Evolutionary conservation across 2,888 invertebrate genomes (phyloP).

Genomic region (Rhorus exstirpatorius): DNA sequence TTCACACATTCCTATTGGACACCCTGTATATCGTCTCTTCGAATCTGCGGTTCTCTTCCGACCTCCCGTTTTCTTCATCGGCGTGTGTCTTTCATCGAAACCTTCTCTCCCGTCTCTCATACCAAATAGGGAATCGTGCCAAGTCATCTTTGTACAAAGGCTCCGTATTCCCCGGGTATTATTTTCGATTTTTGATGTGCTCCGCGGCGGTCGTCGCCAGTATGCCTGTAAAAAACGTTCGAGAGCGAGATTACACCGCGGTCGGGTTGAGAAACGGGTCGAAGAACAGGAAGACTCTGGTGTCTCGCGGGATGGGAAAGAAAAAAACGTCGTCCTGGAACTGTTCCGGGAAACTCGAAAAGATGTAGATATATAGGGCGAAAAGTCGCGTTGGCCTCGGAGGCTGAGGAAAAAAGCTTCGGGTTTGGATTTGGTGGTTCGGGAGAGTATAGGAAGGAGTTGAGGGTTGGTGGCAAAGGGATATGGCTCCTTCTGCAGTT

Average conservation of each 20-base stretch:
- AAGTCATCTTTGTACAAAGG: conserved; percentile 57
- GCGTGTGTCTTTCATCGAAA: conserved; percentile 30
- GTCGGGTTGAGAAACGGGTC: conserved; percentile 15
- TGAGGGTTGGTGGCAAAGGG: conserved; percentile 19
- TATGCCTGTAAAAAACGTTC: conserved; percentile 21
- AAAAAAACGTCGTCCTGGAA: conserved; percentile 38
- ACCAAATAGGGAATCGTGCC: conserved; percentile 61
- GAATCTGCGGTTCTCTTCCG: conserved; percentile 13
- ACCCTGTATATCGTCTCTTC: conserved; percentile 29
- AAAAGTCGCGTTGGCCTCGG: conserved; percentile 53
- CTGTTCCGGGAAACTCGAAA: conserved; percentile 46
- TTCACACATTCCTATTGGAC: too few species aligned
- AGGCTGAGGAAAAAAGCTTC: conserved; percentile 28
- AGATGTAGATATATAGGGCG: conserved; percentile 27
- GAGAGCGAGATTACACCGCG: conserved; percentile 26
- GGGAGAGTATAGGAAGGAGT: not conserved
- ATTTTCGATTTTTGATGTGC: conserved; percentile 62
- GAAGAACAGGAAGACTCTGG: conserved; percentile 30
- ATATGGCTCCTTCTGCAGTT: conserved; percentile 58
- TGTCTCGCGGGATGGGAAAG: conserved; percentile 6
- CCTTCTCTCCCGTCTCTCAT: conserved; percentile 22
- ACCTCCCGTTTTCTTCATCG: conserved; percentile 20
- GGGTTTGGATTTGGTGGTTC: conserved; percentile 16
- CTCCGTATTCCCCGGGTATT: conserved; percentile 40
- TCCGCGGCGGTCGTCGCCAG: conserved; percentile 14